Base-by-base conservation (phyloP, 2,888 invertebrate genomes). In the Trachelus troglodyta region DNA sequence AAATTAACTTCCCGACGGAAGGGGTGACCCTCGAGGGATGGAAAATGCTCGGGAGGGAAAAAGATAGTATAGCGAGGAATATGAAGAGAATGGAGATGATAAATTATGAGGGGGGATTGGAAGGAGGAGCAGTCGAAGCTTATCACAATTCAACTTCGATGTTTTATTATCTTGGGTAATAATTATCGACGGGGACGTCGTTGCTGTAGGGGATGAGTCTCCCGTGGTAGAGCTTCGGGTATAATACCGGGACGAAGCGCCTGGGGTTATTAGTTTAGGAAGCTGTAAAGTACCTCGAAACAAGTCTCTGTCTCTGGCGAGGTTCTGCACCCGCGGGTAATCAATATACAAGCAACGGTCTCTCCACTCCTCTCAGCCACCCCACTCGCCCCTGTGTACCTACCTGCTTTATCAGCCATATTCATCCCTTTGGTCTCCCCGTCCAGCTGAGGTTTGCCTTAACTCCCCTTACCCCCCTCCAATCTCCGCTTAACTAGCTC, bases 241-340 rank as follows among this genome's bases (percentile, higher is more conserved):
- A 68, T 77, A 77, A 69, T 68, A 71, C 74, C 30, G 37, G 73
- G 37, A 69, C 37, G 71, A 31, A 34, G 71, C 83, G 87, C 87
- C 84, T 79, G 84, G 80, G 88, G 88, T 89, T 89, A 89, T 89
- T 89, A 87, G 89, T 87, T 88, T 87, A 89, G 88, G 89, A 89
- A 88, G 87, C 87, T 86, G 86, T 82, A 84, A 87, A 87, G 87
- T 87, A 86, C 85, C 85, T 79, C 77, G 87, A 85, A 87, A 86
- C 86, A 86, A 87, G 86, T 86, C 84, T 82, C 85, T 81, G 83
- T 80, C 80, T 82, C 81, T 56, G 11, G 71, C 31, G 71, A 33
- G 71, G 71, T 11, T 71, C 33, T 71, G 76, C 83, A 83, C 86
- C 77, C 78, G 77, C 79, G 85, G 86, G 85, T 89, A 89, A 89